phyloP scores from a whole-genome alignment of 2,113 vertebrate genomes.

The Sula dactylatra region DNA sequence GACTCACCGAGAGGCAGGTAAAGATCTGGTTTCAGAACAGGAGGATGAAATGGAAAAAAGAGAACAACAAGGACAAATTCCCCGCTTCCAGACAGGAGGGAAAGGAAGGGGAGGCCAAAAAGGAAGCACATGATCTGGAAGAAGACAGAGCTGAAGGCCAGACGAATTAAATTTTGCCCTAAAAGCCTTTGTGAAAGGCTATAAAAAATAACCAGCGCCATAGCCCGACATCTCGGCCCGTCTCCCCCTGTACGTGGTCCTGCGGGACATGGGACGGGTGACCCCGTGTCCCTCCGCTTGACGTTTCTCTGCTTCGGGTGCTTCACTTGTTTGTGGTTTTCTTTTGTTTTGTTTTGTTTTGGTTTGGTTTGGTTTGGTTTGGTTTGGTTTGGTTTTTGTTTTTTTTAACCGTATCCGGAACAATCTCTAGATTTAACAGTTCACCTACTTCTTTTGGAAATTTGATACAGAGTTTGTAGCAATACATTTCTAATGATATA shows the following conservation, averaged over 20 bases:
- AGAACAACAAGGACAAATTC: conserved; percentile 88
- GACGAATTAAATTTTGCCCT: conserved; percentile 60
- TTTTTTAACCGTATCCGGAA: not conserved
- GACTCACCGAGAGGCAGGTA: conserved; percentile 85
- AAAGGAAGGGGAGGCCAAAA: conserved; percentile 77
- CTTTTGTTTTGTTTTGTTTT: not conserved
- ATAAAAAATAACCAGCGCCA: conserved; percentile 19
- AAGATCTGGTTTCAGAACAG: conserved; percentile 89
- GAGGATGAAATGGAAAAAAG: conserved; percentile 89
- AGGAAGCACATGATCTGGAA: conserved; percentile 72
- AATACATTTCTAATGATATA: conserved; percentile 61
- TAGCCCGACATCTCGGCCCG: not conserved
- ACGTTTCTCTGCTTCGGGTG: conserved; percentile 40
- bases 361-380: not conserved
- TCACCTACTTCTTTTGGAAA: conserved; percentile 38
- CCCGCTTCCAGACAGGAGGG: conserved; percentile 78
- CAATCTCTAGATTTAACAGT: conserved; percentile 8
- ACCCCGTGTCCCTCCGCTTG: conserved; percentile 42
- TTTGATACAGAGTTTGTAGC: conserved; percentile 65
- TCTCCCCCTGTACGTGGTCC: not conserved
- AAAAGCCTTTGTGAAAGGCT: conserved; percentile 34
- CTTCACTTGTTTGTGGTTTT: conserved; percentile 21
- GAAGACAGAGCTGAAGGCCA: conserved; percentile 68
- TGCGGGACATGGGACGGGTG: conserved; percentile 30
- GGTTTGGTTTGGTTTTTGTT: not conserved